A percentile compares a stretch with the other conserved stretches of the same genome.
Conservation (phyloP, 2,888 invertebrate species). For the Periphyllus acericola region DNA sequence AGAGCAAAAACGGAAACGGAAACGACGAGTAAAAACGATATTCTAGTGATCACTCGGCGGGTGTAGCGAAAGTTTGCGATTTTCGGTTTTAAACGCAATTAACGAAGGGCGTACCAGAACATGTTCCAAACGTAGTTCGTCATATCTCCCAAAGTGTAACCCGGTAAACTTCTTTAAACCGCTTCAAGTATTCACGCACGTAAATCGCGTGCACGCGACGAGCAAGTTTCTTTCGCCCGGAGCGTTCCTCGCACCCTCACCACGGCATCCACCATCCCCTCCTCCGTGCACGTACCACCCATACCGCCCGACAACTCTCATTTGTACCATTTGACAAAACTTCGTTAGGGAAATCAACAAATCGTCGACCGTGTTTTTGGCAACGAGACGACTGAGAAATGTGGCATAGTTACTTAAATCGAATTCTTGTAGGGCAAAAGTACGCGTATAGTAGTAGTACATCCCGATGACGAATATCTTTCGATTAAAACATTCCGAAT, state of each 20-base stretch:
- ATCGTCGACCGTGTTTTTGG: slow-evolving; percentile 32
- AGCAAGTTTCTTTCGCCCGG: slow-evolving; percentile 42
- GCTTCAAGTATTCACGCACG: slow-evolving; percentile 42
- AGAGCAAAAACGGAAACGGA: neutral
- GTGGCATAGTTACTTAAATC: slow-evolving; percentile 36
- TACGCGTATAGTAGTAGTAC: neutral
- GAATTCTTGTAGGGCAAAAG: slow-evolving; percentile 21
- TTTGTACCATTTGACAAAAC: slow-evolving; percentile 54
- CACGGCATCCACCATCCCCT: neutral
- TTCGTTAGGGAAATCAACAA: slow-evolving; percentile 53
- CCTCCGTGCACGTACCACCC: too few species aligned
- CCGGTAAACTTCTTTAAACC: slow-evolving; percentile 37
- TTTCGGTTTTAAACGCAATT: slow-evolving; percentile 42
- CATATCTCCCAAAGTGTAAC: slow-evolving; percentile 32
- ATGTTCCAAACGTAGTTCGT: slow-evolving; percentile 31
- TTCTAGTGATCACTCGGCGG: neutral
- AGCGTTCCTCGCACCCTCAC: neutral
- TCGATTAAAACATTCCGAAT: slow-evolving; percentile 32
- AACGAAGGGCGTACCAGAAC: slow-evolving; percentile 18
- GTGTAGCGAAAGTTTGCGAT: slow-evolving; percentile 26
- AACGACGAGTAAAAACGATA: neutral
- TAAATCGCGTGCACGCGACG: slow-evolving; percentile 14
- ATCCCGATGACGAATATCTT: neutral
- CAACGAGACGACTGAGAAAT: slow-evolving; percentile 21
- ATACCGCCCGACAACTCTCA: neutral